Percentiles rank a stretch among this genome's conserved stretches.
Evolutionary conservation across 1,140 invertebrate genomes (phyloP).

Genomic region (Lasaia peninsularis): DNA sequence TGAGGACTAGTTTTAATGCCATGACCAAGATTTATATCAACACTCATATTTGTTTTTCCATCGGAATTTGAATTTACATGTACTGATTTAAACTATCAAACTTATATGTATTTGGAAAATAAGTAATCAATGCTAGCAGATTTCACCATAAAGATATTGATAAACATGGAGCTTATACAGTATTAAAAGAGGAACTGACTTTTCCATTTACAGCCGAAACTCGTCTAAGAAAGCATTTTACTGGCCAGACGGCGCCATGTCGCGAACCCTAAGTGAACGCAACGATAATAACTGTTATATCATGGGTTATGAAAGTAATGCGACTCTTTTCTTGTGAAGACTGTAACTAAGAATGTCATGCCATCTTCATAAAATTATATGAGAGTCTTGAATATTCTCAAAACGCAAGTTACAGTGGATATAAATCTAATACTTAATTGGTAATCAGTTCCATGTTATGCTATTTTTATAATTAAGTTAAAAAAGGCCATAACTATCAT

Average conservation of each 20-base stretch:
- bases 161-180: not conserved
- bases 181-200: not conserved
- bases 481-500: too few relatives aligned
- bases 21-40: too few relatives aligned
- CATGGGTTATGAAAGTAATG: constrained; percentile 1
- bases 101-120: too few relatives aligned
- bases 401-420: too few relatives aligned
- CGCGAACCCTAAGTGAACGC: not conserved
- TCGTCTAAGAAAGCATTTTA: constrained; percentile 1
- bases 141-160: not conserved
- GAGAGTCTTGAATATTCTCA: not conserved
- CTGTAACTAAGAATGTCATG: not conserved
- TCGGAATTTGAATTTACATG: too few relatives aligned
- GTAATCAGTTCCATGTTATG: too few relatives aligned
- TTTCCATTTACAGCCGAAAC: constrained; percentile 1
- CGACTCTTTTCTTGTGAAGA: not conserved
- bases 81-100: too few relatives aligned
- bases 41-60: too few relatives aligned
- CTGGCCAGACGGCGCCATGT: constrained; percentile 2
- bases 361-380: not conserved
- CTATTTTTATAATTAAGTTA: too few relatives aligned
- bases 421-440: not conserved
- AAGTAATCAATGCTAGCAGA: too few relatives aligned
- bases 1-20: too few relatives aligned
- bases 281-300: constrained; percentile 3